These are phyloP conservation scores for Kryptolebias ocellatus DNA, from an alignment of 2,797 vertebrate species.

Conservation along the genomic window DNA sequence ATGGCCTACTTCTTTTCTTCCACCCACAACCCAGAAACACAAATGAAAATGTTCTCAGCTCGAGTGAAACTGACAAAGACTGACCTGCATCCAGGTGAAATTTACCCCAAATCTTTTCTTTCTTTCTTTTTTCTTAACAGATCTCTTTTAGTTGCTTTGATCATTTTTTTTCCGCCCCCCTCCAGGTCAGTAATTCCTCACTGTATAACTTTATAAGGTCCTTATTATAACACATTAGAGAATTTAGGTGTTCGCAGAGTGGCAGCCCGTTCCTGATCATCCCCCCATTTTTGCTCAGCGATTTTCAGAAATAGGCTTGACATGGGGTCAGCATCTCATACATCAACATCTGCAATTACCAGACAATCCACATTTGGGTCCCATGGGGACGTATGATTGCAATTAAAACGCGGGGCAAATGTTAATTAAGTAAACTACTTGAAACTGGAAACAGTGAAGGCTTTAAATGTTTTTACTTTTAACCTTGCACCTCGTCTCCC, in stretches of 20 bases:
- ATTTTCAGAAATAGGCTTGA: slow-evolving; percentile 72
- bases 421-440: slow-evolving; percentile 99
- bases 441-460: slow-evolving; percentile 90
- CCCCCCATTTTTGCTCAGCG: slow-evolving; percentile 43
- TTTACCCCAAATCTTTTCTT: slow-evolving; percentile 31
- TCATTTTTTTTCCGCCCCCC: neutral
- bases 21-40: slow-evolving; percentile 70
- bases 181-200: slow-evolving; percentile 1
- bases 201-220: slow-evolving; percentile 13
- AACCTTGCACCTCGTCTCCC: slow-evolving; percentile 49
- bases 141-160: slow-evolving; percentile 33
- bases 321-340: slow-evolving; percentile 92
- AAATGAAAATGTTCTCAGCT: slow-evolving; percentile 59
- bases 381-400: slow-evolving; percentile 93
- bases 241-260: slow-evolving; percentile 4
- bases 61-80: slow-evolving; percentile 55
- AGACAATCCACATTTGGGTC: slow-evolving; percentile 88
- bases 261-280: slow-evolving; percentile 24
- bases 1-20: slow-evolving; percentile 77
- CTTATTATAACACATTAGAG: neutral
- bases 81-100: slow-evolving; percentile 70
- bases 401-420: slow-evolving; percentile 98
- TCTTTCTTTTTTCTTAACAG: neutral
- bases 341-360: slow-evolving; percentile 96
- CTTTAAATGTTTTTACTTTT: slow-evolving; percentile 78